A percentile compares a stretch with the other conserved stretches of the same genome.
Evolutionary conservation across 2,797 vertebrate genomes (phyloP).

Genomic region (Mionectes olivaceus): DNA sequence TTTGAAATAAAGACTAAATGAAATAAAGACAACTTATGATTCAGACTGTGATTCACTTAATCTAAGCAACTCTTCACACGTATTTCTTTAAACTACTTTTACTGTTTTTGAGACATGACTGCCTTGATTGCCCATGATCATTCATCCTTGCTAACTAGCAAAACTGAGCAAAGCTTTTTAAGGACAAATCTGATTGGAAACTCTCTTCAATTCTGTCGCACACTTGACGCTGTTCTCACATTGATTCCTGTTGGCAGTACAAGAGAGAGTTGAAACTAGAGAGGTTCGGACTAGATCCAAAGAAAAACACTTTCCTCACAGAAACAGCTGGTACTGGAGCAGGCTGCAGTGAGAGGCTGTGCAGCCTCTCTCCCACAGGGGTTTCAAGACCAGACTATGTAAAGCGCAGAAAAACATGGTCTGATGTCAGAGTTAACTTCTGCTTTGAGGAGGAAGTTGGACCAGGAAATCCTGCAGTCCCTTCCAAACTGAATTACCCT

Average conservation of each 20-base stretch:
- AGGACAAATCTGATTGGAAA: background rate
- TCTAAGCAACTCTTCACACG: background rate
- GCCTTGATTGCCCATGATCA: background rate
- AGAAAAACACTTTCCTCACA: background rate
- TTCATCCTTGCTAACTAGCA: background rate
- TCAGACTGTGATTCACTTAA: background rate
- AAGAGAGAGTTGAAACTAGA: background rate
- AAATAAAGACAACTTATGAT: background rate
- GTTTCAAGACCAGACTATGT: background rate
- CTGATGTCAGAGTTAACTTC: background rate
- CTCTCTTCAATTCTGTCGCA: background rate
- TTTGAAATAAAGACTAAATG: background rate
- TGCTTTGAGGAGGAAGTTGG: background rate
- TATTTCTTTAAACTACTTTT: background rate
- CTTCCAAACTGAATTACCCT: background rate
- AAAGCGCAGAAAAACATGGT: background rate
- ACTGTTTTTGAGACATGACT: background rate
- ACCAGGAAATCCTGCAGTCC: background rate
- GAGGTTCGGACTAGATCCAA: background rate
- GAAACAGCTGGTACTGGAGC: background rate
- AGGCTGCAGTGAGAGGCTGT: background rate
- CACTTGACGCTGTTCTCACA: background rate
- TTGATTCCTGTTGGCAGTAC: background rate
- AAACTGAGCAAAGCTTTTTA: background rate
- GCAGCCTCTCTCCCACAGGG: background rate